These are phyloP conservation scores for Argyresthia albistria DNA, from an alignment of 2,888 invertebrate genomes.

Conservation along the genomic window DNA sequence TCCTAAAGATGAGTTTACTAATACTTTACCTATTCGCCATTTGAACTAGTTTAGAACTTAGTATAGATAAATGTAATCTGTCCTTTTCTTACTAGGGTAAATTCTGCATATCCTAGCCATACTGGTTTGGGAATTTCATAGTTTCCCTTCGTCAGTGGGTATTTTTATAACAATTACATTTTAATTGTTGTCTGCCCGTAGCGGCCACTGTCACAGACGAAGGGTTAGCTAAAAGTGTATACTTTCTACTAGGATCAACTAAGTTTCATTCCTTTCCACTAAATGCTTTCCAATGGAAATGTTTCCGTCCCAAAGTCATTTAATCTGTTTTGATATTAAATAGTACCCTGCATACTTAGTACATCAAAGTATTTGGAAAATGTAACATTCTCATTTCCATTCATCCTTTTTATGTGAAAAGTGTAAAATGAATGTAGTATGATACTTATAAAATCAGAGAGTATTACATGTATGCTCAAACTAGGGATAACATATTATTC, in stretches of 20 bases:
- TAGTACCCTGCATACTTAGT: constrained; percentile 9
- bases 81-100: too few species aligned
- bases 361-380: constrained; percentile 23
- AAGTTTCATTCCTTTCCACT: background rate
- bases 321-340: constrained; percentile 45
- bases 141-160: background rate
- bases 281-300: constrained; percentile 38
- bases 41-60: too few species aligned
- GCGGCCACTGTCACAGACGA: too few species aligned
- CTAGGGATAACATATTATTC: constrained; percentile 26
- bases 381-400: constrained; percentile 14
- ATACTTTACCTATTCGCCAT: too few species aligned
- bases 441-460: constrained; percentile 3
- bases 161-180: too few species aligned
- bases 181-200: too few species aligned
- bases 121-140: background rate
- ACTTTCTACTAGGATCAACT: background rate
- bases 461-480: constrained; percentile 30
- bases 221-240: background rate
- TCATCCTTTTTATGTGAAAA: constrained; percentile 24
- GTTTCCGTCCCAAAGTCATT: constrained; percentile 70
- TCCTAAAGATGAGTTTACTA: too few species aligned
- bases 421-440: background rate
- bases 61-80: too few species aligned
- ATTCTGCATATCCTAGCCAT: background rate